Conservation (phyloP, 2,113 vertebrate genomes). For the Loxodonta africana region DNA sequence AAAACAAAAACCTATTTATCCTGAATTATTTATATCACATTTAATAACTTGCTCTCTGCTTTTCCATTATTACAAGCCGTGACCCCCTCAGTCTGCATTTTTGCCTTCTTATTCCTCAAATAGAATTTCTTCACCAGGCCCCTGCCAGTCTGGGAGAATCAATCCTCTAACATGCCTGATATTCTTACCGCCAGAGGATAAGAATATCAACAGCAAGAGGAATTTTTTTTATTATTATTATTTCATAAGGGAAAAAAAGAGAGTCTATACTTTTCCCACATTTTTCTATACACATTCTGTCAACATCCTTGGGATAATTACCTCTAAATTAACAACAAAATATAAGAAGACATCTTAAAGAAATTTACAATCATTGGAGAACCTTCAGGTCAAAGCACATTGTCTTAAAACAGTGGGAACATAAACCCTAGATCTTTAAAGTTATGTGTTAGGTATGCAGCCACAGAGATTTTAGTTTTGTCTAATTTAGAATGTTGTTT, state of each 20-base stretch:
- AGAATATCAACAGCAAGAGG: not conserved
- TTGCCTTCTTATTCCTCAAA: not conserved
- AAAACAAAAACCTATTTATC: not conserved
- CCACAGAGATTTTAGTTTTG: not conserved
- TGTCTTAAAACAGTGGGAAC: not conserved
- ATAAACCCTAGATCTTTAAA: not conserved
- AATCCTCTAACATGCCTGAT: slow-evolving; percentile 9
- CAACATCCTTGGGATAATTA: not conserved
- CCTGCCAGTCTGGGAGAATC: not conserved
- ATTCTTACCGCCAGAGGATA: not conserved
- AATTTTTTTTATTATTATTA: not conserved
- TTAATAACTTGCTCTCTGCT: not conserved
- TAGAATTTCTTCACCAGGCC: not conserved
- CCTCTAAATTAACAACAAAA: slow-evolving; percentile 42
- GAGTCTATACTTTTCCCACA: not conserved
- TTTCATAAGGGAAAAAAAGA: not conserved
- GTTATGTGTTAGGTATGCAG: not conserved
- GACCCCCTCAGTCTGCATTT: not conserved
- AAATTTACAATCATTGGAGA: slow-evolving; percentile 26
- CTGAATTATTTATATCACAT: slow-evolving; percentile 19
- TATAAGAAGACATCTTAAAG: not conserved
- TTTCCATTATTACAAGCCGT: not conserved
- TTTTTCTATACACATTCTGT: not conserved
- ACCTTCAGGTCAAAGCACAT: not conserved
- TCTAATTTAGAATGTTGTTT: not conserved